Conservation (phyloP, 2,888 invertebrate genomes). For the Gibbula magus region DNA sequence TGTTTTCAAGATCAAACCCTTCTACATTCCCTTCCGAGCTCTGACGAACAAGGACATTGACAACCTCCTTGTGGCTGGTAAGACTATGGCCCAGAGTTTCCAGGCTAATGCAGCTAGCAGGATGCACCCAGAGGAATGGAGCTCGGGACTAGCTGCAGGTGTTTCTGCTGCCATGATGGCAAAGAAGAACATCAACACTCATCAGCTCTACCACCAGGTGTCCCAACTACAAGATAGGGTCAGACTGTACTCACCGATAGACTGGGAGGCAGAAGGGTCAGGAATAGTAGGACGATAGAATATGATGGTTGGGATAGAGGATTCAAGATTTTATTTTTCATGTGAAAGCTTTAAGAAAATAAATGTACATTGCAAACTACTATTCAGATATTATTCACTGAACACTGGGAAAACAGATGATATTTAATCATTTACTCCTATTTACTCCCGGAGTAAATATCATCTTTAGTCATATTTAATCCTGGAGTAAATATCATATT, state of each 20-base stretch:
- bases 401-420: too few relatives aligned
- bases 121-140: slow-evolving; percentile 38
- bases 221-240: slow-evolving; percentile 20
- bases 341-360: too few relatives aligned
- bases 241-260: slow-evolving; percentile 18
- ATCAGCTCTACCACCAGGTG: slow-evolving; percentile 25
- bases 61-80: slow-evolving; percentile 44
- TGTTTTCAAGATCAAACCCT: slow-evolving; percentile 27
- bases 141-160: slow-evolving; percentile 40
- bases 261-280: not conserved
- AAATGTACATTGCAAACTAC: too few relatives aligned
- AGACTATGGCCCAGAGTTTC: slow-evolving; percentile 43
- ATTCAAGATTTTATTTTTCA: too few relatives aligned
- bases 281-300: too few relatives aligned
- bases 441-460: too few relatives aligned
- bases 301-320: too few relatives aligned
- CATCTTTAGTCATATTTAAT: too few relatives aligned
- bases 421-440: too few relatives aligned
- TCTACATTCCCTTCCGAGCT: slow-evolving; percentile 41
- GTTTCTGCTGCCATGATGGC: slow-evolving; percentile 36
- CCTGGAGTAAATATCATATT: too few relatives aligned
- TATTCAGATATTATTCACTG: too few relatives aligned
- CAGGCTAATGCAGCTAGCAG: slow-evolving; percentile 38
- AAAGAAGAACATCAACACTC: slow-evolving; percentile 23
- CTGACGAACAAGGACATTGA: slow-evolving; percentile 39